Evolutionary conservation across 1,140 invertebrate genomes (phyloP).

Genomic region (Holcopasites calliopsidis): DNA sequence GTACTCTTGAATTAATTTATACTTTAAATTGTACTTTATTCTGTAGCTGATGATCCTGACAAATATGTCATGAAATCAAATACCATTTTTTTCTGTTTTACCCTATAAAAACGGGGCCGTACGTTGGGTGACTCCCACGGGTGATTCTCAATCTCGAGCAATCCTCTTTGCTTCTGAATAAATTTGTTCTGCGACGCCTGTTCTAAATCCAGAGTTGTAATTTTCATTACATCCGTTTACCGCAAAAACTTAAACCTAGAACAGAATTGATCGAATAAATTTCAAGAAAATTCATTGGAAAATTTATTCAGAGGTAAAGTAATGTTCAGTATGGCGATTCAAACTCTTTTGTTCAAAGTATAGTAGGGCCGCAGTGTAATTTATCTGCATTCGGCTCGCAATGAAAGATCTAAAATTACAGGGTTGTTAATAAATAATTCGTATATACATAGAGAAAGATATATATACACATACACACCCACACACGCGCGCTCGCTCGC

Average conservation of each 20-base stretch:
- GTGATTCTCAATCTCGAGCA: slow-evolving; percentile 10
- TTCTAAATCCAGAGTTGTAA: slow-evolving; percentile 4
- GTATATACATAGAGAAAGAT: slow-evolving; percentile 43
- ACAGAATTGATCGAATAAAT: neutral
- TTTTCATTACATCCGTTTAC: neutral
- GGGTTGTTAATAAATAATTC: slow-evolving; percentile 60
- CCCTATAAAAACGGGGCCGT: slow-evolving; percentile 17
- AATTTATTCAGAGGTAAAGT: slow-evolving; percentile 27
- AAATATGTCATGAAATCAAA: slow-evolving; percentile 23
- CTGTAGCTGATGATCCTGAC: slow-evolving; percentile 12
- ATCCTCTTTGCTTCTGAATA: slow-evolving; percentile 12
- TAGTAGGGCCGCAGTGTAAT: neutral
- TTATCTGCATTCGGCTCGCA: slow-evolving; percentile 22
- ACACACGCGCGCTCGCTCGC: neutral
- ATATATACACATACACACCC: slow-evolving; percentile 32
- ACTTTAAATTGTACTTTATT: slow-evolving; percentile 17
- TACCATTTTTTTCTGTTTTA: neutral
- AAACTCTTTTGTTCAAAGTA: slow-evolving; percentile 22
- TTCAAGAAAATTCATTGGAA: slow-evolving; percentile 20
- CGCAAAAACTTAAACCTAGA: neutral
- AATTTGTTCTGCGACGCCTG: slow-evolving; percentile 16
- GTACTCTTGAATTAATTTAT: neutral
- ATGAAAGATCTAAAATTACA: slow-evolving; percentile 44
- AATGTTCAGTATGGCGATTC: slow-evolving; percentile 34
- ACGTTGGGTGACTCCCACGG: too few species aligned